phyloP scores from a whole-genome alignment of 1,140 invertebrate genomes.

The Apis laboriosa region DNA sequence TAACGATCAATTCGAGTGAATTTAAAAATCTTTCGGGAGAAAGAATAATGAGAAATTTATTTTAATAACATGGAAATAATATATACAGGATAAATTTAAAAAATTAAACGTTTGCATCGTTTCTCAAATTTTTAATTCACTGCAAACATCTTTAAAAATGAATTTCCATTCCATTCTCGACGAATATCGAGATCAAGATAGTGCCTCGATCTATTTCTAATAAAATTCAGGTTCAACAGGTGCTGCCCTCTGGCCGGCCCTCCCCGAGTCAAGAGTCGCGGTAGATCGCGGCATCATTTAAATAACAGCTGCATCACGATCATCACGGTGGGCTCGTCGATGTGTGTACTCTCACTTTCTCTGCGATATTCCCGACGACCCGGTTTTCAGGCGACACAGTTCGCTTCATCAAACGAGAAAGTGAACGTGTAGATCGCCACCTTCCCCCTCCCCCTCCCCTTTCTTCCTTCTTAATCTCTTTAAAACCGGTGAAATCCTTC shows the following conservation, averaged over 20 bases:
- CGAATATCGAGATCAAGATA: not conserved
- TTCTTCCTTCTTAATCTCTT: not conserved
- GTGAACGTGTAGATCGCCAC: constrained; percentile 58
- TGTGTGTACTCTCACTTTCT: constrained; percentile 72
- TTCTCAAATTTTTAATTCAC: no score
- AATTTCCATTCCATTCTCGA: not conserved
- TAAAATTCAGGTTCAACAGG: not conserved
- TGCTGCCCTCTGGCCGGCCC: constrained; percentile 41
- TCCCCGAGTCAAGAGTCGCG: not conserved
- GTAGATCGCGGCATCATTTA: constrained; percentile 8
- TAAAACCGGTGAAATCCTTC: constrained; percentile 51
- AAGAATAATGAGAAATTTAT: no score
- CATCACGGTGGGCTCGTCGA: constrained; percentile 52
- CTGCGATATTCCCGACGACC: constrained; percentile 69
- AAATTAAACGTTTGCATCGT: no score
- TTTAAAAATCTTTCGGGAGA: no score
- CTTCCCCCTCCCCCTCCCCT: not conserved
- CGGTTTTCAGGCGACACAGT: constrained; percentile 66
- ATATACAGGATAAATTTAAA: no score
- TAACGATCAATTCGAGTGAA: no score
- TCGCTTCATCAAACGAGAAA: constrained; percentile 67
- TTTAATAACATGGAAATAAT: no score
- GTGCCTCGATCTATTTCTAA: not conserved
- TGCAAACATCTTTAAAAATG: no score
- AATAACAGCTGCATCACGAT: constrained; percentile 64